A percentile compares a stretch with the other conserved stretches of the same genome.
These are phyloP conservation scores for Sphaeridia pumilis DNA, from an alignment of 2,888 invertebrate genomes.

Conservation along the genomic window DNA sequence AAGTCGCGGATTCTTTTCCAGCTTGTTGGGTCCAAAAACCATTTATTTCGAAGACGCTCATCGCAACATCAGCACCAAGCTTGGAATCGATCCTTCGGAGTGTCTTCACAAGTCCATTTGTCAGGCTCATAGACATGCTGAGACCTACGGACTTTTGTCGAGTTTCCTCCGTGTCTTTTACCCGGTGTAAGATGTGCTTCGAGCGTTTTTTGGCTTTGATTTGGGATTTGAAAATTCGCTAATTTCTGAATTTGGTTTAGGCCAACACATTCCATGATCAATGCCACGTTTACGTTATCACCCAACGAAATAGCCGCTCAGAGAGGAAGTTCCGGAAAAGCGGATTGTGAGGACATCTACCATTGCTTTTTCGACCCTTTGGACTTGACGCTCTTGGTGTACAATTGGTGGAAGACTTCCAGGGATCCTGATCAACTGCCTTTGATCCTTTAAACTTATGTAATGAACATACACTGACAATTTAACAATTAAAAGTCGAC, in stretches of 20 bases:
- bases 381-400: constrained; percentile 29
- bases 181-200: constrained; percentile 34
- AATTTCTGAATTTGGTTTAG: constrained; percentile 10
- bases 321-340: constrained; percentile 27
- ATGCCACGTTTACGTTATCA: too few relatives aligned
- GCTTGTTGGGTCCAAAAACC: constrained; percentile 24
- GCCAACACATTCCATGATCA: constrained; percentile 26
- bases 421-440: constrained; percentile 9
- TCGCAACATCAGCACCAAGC: constrained; percentile 30
- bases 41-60: constrained; percentile 33
- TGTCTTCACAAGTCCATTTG: constrained; percentile 35
- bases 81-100: constrained; percentile 31
- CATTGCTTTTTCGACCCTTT: constrained; percentile 34
- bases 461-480: neutral
- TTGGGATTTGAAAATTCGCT: too few relatives aligned
- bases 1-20: constrained; percentile 30
- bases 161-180: constrained; percentile 35
- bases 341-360: constrained; percentile 29
- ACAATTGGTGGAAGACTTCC: constrained; percentile 19
- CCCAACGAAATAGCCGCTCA: constrained; percentile 33
- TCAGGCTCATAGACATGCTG: constrained; percentile 31
- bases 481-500: neutral
- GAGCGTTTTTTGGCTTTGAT: too few relatives aligned
- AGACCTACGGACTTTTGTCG: constrained; percentile 33
- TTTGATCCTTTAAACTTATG: neutral